Conservation (phyloP, 1,140 invertebrate species). For the Lamellibrachia luymesi region DNA sequence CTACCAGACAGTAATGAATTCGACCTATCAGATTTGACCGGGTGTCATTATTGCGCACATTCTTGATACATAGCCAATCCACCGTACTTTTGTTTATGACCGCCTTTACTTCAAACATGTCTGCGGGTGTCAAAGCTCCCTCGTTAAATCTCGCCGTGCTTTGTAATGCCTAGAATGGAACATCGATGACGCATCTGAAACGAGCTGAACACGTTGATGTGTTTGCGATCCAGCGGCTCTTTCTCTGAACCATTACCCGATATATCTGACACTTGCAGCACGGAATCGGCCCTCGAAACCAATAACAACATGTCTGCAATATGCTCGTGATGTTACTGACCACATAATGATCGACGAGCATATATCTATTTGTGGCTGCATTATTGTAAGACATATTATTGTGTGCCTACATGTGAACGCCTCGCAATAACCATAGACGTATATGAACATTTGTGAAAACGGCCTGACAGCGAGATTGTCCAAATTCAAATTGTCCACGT, state of each 20-base stretch:
- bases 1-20: background rate
- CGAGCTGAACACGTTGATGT: background rate
- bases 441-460: background rate
- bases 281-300: background rate
- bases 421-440: background rate
- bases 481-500: background rate
- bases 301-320: background rate
- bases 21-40: background rate
- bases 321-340: background rate
- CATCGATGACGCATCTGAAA: background rate
- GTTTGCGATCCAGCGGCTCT: too few relatives aligned
- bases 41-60: background rate
- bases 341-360: background rate
- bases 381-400: background rate
- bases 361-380: background rate
- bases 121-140: background rate
- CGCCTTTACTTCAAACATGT: background rate
- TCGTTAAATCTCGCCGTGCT: background rate
- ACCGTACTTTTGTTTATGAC: background rate
- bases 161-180: background rate
- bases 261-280: background rate
- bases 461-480: background rate
- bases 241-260: background rate
- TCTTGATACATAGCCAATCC: background rate
- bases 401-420: background rate